These are phyloP conservation scores for Scelioninae gen. 1 DNA, from an alignment of 2,888 invertebrate species.

Conservation along the genomic window DNA sequence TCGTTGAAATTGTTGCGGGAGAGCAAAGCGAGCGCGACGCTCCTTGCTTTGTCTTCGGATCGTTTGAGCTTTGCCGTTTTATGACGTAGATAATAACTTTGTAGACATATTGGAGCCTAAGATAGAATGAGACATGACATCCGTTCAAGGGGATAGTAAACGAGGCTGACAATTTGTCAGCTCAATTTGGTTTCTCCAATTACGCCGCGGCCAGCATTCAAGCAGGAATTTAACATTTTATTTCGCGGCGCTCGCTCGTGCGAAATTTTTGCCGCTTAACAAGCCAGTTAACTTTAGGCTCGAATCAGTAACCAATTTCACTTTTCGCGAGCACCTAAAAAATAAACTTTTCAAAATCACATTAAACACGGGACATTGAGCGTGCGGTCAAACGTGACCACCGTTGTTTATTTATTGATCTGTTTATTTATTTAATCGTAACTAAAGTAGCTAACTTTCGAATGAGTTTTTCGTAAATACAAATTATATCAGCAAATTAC, in stretches of 20 bases:
- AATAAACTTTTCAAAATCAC: slow-evolving; percentile 20
- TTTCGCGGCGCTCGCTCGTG: slow-evolving; percentile 32
- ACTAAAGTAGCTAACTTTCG: no score
- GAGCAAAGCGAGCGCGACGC: slow-evolving; percentile 14
- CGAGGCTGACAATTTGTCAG: slow-evolving; percentile 71
- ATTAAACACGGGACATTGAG: slow-evolving; percentile 39
- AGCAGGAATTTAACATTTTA: slow-evolving; percentile 50
- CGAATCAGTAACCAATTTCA: slow-evolving; percentile 49
- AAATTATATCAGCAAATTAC: no score
- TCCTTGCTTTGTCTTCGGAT: slow-evolving; percentile 44
- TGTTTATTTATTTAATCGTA: slow-evolving; percentile 22
- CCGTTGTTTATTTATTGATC: slow-evolving; percentile 1
- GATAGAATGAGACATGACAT: slow-evolving; percentile 66
- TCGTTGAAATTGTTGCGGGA: slow-evolving; percentile 14
- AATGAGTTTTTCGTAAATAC: no score
- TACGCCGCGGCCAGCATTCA: slow-evolving; percentile 40
- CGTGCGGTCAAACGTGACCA: slow-evolving; percentile 23
- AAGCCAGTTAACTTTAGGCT: slow-evolving; percentile 30
- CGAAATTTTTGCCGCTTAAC: slow-evolving; percentile 24
- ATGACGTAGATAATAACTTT: slow-evolving; percentile 58
- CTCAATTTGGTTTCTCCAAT: slow-evolving; percentile 67
- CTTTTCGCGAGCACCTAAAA: slow-evolving; percentile 26
- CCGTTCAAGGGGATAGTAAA: slow-evolving; percentile 46
- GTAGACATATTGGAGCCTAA: slow-evolving; percentile 64
- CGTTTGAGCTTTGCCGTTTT: slow-evolving; percentile 46